phyloP scores from a whole-genome alignment of 2,113 vertebrate species.

The Plestiodon gilberti region DNA sequence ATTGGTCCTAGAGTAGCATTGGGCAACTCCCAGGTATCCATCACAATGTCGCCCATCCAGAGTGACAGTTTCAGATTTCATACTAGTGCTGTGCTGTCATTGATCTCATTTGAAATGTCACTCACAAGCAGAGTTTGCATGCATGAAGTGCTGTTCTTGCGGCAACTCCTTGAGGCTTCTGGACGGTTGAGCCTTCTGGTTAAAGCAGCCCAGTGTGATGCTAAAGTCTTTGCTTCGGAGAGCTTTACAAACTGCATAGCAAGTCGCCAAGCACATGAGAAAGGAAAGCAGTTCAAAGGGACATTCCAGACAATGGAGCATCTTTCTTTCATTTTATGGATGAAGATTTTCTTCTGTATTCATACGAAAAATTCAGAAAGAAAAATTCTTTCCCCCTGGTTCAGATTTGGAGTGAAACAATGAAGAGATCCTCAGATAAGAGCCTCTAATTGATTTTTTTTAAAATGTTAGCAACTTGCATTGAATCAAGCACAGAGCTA shows the following conservation, averaged over 20 bases:
- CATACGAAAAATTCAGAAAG: background rate
- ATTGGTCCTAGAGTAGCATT: background rate
- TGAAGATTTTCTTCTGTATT: background rate
- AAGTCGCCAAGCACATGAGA: background rate
- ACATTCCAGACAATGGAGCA: background rate
- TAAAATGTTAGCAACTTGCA: background rate
- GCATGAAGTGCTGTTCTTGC: background rate
- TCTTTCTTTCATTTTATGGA: background rate
- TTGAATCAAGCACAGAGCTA: background rate
- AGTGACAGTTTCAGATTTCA: conserved; percentile 3
- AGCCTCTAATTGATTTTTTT: background rate
- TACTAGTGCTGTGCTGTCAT: background rate
- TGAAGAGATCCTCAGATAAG: background rate
- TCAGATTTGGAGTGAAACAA: background rate
- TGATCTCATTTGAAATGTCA: background rate
- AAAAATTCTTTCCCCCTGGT: background rate
- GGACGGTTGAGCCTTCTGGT: background rate
- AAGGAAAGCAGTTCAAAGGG: background rate
- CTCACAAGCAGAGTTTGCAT: background rate
- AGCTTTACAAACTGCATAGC: background rate
- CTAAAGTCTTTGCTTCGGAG: background rate
- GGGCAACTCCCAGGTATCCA: background rate
- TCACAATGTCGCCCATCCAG: background rate
- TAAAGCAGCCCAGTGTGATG: background rate
- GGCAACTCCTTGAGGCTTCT: background rate